These are phyloP conservation scores for Catonia carolina DNA, from an alignment of 2,888 invertebrate genomes.

Conservation along the genomic window DNA sequence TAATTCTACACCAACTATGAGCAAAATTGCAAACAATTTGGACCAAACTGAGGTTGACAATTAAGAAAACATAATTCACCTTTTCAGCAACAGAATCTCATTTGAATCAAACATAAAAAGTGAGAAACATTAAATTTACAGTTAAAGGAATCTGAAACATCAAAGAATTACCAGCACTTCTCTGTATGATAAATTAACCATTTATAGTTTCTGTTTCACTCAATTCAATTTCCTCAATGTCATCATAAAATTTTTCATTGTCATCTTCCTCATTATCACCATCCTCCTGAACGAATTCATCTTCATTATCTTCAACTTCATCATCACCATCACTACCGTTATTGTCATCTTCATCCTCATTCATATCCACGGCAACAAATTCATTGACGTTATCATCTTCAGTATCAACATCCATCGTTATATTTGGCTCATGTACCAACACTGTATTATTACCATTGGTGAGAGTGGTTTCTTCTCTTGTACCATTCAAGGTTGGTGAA, in stretches of 20 bases:
- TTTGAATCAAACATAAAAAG: too few species aligned
- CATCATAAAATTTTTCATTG: not conserved
- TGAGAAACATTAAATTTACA: too few species aligned
- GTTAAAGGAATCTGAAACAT: too few species aligned
- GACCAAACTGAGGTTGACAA: too few species aligned
- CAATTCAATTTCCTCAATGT: not conserved
- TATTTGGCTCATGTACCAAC: not conserved
- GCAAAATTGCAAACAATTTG: too few species aligned
- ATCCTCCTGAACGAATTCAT: not conserved
- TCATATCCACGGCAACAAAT: not conserved
- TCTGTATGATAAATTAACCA: too few species aligned
- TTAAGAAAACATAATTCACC: too few species aligned
- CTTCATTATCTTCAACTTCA: not conserved
- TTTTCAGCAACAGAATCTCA: too few species aligned
- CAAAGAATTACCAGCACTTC: too few species aligned
- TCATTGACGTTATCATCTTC: not conserved
- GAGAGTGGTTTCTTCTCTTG: not conserved
- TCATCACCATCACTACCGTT: not conserved
- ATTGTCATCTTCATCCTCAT: not conserved
- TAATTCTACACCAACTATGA: too few species aligned
- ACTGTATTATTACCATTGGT: not conserved
- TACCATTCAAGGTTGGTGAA: constrained; percentile 22
- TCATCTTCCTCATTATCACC: not conserved
- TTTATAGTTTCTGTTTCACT: too few species aligned
- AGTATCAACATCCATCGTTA: not conserved